Evolutionary conservation across 2,888 invertebrate species (phyloP), one percentile per base, ranked within the genome.

Genomic region (Lysandra bellargus): DNA sequence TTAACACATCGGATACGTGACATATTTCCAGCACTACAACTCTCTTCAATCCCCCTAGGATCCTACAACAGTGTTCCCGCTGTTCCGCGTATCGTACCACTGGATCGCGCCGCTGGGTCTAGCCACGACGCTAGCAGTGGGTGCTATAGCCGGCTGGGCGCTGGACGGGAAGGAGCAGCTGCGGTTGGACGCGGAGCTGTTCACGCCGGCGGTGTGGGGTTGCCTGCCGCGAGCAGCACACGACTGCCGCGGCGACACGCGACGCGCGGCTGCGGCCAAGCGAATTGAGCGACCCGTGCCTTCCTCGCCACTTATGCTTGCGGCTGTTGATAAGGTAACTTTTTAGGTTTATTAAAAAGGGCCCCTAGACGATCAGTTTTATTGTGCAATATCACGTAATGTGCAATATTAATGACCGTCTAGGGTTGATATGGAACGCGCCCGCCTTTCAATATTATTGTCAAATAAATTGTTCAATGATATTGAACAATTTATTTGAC

Each of bases 81-180:
- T 97, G 17, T 98, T 97, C 90, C 96, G 97, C 12, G 86, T 98
- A 74, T 97, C 97, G 0, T 98, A 97, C 88, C 96, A 97, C 87
- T 98, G 97, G 97, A 96, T 97, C 80, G 96, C 97, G 64, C 96
- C 97, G 0, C 92, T 97, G 78, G 98, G 97, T 0, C 95, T 97
- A 0, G 78, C 95, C 0, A 95, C 96, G 0, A 97, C 97, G 0
- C 85, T 98, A 33, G 80, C 96, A 0, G 96, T 97, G 0, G 98
- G 98, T 0, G 92, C 96, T 2, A 84, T 96, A 23, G 96, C 96
- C n/a, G 94, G 94, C 2, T 92, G 87, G 86, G 81, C 89, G 33
- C 90, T 88, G 80, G 94, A 94, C 83, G 84, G 84, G 53, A 84
- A 81, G 2, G 85, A 87, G 1, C 80, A 79, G 1, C 83, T 87